Base-by-base conservation (phyloP, 2,888 invertebrate genomes). In the Acleris emargana region DNA sequence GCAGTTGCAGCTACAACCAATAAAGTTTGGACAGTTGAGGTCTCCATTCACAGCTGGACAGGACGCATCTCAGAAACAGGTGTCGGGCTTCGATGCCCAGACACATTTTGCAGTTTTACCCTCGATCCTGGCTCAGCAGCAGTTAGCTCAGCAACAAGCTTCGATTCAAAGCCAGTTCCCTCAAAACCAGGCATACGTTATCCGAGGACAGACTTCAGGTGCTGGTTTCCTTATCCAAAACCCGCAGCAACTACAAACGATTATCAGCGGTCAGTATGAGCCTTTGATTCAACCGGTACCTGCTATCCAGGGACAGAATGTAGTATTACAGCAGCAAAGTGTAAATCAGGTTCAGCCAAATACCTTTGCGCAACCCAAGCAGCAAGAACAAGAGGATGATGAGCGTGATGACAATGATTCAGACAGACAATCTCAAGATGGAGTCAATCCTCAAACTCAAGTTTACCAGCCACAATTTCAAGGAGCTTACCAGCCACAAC, bases 31-130 rank as follows among this genome's bases (percentile, higher is more conserved):
- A 20, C 84, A 80, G 63, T 69, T 88, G 2, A 80, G 80, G 64
- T 81, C 85, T 0, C 84, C 84, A 0, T 52, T 83, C 38, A 78
- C 80, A 45, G 80, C 83, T 2, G 67, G 72, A 6, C 80, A 81
- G 67, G 72, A 75, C n/a, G 69, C 71, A 3, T 76, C 79, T 9
- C 83, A 84, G 64, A 79, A 81, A 13, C 87, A 87, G 70, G 73
- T 80, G 4, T 58, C 69, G 59, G 87, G 86, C 0, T 91, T 81
- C 50, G 83, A 88, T 70, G 90, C 85, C 4, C 82, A 83, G 17
- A 79, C 88, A 0, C 91, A 91, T 68, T 86, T 91, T 22, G 81
- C 89, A 20, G 90, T 88, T 2, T 69, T 91, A 1, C 87, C 89
- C 20, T 89, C 90, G 42, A 79, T 89, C 4, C 74, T 92, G 64